Conservation (phyloP, 2,888 invertebrate species). For the Oscheius onirici region DNA sequence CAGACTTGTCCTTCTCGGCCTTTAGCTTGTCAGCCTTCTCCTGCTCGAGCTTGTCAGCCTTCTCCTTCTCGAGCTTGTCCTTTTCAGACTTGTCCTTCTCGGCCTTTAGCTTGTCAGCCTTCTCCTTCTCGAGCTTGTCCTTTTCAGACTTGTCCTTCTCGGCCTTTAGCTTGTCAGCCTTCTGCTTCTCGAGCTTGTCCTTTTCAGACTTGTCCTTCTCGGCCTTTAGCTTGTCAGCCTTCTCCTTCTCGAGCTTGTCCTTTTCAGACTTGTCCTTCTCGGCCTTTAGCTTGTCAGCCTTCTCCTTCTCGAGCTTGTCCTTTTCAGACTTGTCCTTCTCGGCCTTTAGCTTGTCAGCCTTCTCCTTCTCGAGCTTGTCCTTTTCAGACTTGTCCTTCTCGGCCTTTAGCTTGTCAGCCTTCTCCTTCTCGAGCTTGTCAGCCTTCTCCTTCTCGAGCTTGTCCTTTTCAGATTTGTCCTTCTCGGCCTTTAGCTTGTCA, state of each 20-base stretch:
- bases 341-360: neutral
- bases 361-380: neutral
- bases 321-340: neutral
- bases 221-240: neutral
- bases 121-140: constrained; percentile 9
- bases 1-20: neutral
- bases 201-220: neutral
- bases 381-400: neutral
- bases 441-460: neutral
- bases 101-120: constrained; percentile 7
- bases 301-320: neutral
- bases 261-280: neutral
- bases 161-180: neutral
- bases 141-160: neutral
- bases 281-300: neutral
- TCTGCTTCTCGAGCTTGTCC: neutral
- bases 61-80: neutral
- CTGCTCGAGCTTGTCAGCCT: neutral
- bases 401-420: neutral
- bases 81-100: constrained; percentile 16
- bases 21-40: neutral
- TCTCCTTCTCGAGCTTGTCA: neutral
- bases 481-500: neutral
- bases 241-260: neutral
- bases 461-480: neutral